Evolutionary conservation across 2,113 vertebrate genomes (phyloP), one percentile per base, ranked within the genome.

Genomic region (Seriola aureovittata): DNA sequence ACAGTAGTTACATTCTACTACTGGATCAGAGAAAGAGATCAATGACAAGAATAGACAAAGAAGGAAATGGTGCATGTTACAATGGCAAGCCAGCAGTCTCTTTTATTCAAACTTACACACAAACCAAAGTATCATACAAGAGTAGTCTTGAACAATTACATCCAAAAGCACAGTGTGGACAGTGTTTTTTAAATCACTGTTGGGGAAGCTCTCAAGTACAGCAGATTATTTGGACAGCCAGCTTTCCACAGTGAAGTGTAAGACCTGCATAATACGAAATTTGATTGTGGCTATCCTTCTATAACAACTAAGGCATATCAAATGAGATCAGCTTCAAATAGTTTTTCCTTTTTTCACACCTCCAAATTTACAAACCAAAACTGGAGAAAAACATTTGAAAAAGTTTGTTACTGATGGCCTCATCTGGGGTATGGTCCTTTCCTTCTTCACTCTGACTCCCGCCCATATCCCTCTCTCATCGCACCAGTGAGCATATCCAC

Each of bases 21-120:
- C 19, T 3, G 5, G 21, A 10, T 46, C 42, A 48, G 8, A 19
- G 23, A 48, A 25, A 36, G 2, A 46, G 36, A 12, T 8, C 6
- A 40, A 9, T 46, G 8, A 69, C 16, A 54, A 42, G 5, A 4
- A 76, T 17, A 59, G 14, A 25, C 12, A 75, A 65, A 69, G 23
- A 75, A 17, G 19, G 14, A 68, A 52, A 71, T 6, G 3, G 25
- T 25, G 16, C n/a, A 71, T 54, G 12, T 40, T 16, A 79, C 3
- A 55, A 54, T 57, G 2, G 21, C 32, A 67, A 72, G 54, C 44
- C 23, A 80, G 42, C 52, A 78, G 71, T 81, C 2, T 57, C 42
- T 79, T 93, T 94, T 85, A 92, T 87, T 90, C 44, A 81, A 92
- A 84, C 25, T 25, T 74, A 34, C 76, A 66, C 42, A 79, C 32